Evolutionary conservation across 2,113 vertebrate genomes (phyloP), one percentile per base, ranked within the genome.

Genomic region (Pseudorasbora parva): DNA sequence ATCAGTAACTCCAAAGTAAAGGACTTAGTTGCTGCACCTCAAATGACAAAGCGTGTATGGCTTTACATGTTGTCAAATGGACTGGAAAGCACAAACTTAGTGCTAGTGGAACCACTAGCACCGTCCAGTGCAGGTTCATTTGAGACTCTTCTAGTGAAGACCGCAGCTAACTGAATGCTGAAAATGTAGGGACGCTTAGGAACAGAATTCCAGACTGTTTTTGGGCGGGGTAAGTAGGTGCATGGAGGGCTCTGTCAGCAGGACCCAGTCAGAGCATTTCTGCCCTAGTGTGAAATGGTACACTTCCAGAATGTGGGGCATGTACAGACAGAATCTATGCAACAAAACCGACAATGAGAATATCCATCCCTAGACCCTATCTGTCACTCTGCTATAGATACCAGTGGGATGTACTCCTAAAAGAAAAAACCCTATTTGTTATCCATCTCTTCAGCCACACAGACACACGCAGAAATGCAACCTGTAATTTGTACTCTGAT

Each of bases 401-500:
- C 45, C 9, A 9, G 14, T 37, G 59, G 15, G 54, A 66, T 54
- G 59, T 33, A 54, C 57, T 59, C 73, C 43, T 66, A 75, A 83
- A 78, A n/a, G 37, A 23, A 82, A 41, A 51, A 72, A 45, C 17
- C 3, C 7, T 21, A 11, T 45, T 45, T 45, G 57, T 23, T 69
- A 74, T 64, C 30, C 49, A 56, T 68, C 19, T 57, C 80, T 43
- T 30, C 47, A 81, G 60, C 62, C 5, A 69, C 62, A 78, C 10
- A 78, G 76, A 62, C 37, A 62, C 12, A 77, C 0, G 15, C 86
- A 89, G 88, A 90, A 85, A 88, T 71, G 59, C 82, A 92, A 91
- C 92, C 93, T 92, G 88, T 92, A 92, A 94, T 94, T 92, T 92
- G 91, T 88, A 88, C 85, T 78, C 19, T 84, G 88, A 89, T 87